phyloP scores from a whole-genome alignment of 1,140 invertebrate species.

The Chionoecetes opilio region DNA sequence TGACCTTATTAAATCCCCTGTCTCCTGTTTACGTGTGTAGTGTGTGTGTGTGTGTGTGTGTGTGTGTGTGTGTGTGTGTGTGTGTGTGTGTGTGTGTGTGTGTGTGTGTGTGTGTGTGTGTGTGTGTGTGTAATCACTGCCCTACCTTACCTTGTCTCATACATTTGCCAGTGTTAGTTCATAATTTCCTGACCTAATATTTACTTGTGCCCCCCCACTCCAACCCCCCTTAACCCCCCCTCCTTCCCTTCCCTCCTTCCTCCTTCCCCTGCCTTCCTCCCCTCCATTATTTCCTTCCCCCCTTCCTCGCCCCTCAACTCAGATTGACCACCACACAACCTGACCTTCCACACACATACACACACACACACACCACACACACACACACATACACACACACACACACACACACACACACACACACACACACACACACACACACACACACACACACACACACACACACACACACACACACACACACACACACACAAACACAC shows the following conservation, averaged over 20 bases:
- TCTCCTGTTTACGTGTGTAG: too few relatives aligned
- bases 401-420: conserved; percentile 27
- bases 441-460: too few relatives aligned
- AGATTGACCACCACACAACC: neutral
- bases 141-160: neutral
- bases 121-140: neutral
- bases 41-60: neutral
- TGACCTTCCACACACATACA: neutral
- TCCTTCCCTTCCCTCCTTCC: neutral
- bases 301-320: neutral
- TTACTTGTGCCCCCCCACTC: conserved; percentile 10
- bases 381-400: neutral
- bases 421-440: neutral
- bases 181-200: neutral
- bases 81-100: conserved; percentile 38
- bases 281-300: neutral
- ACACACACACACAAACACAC: conserved; percentile 15
- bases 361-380: too few relatives aligned
- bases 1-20: too few relatives aligned
- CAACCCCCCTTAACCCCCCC: neutral
- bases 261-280: neutral
- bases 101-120: conserved; percentile 17
- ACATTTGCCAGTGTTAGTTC: neutral
- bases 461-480: conserved; percentile 1
- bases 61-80: conserved; percentile 56